Evolutionary conservation across 1,140 invertebrate species (phyloP).

Genomic region (Drosophila bipectinata): DNA sequence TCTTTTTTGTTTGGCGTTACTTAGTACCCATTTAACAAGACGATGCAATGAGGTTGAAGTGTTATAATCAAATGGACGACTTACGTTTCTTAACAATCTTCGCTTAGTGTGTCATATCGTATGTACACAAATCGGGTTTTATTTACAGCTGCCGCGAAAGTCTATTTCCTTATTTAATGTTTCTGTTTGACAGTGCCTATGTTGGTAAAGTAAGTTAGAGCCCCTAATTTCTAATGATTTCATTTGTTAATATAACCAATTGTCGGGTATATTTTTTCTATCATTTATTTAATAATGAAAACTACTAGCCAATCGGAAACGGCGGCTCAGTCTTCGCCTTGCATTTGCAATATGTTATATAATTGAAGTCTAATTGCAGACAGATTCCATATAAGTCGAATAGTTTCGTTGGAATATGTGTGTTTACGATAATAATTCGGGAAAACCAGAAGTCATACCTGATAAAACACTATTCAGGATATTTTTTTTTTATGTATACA

Average conservation of each 20-base stretch:
- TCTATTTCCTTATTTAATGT: constrained; percentile 6
- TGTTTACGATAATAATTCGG: neutral
- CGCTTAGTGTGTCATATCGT: constrained; percentile 13
- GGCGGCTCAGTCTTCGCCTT: constrained; percentile 59
- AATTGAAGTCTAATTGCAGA: constrained; percentile 41
- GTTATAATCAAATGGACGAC: constrained; percentile 53
- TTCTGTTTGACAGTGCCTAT: constrained; percentile 40
- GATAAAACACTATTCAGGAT: constrained; percentile 1
- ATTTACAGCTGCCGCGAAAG: constrained; percentile 28
- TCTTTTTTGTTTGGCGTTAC: constrained; percentile 46
- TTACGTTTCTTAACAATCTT: constrained; percentile 44
- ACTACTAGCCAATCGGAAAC: constrained; percentile 45
- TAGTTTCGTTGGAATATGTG: constrained; percentile 8
- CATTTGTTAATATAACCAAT: constrained; percentile 11
- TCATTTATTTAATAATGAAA: constrained; percentile 30
- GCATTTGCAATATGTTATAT: constrained; percentile 41
- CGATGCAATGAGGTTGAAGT: constrained; percentile 46
- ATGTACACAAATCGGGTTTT: constrained; percentile 32
- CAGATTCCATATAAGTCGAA: constrained; percentile 12
- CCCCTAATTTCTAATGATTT: constrained; percentile 11
- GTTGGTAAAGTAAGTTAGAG: constrained; percentile 42
- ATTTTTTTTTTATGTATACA: constrained; percentile 17
- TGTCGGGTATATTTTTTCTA: constrained; percentile 42
- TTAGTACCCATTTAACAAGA: constrained; percentile 49
- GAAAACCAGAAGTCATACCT: constrained; percentile 9